Base-by-base conservation (phyloP, 53 echinoderm and acorn worm genomes). In the Actinopyga echinites region DNA sequence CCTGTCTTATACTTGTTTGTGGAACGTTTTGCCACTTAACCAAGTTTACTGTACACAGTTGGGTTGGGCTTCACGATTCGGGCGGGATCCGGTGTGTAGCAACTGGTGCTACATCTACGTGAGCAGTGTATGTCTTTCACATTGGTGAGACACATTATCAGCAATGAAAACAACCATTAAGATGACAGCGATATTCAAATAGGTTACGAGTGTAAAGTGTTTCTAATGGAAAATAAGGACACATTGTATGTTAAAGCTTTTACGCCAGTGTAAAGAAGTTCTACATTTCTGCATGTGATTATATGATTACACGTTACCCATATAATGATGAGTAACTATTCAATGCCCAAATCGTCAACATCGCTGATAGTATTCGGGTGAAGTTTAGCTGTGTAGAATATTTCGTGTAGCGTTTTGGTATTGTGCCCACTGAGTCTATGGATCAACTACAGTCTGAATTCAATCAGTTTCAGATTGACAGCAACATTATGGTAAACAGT, bases 231-330 rank as follows among this genome's bases (percentile, higher is more conserved):
- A 74, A 53, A 86, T 35, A 77, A 86, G 58, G 86, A 86, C 31
- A 35, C 28, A 19, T 21, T 86, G 25, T 40, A 86, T 75, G 58
- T 58, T 30, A 30, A 7, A 36, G 86, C 22, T 1, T 86, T 31
- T 86, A 74, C 65, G 78, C 20, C 6, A 61, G 79, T 79, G 79
- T 86, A 17, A 79, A 74, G 57, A 82, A 65, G 6, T 87, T 81
- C 25, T 81, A 68, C 43, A 37, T 69, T 37, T 30, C 64, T 37
- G 52, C 69, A 81, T 40, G 83, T 83, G 63, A 44, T 17, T 87
- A 87, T 60, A 87, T 87, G 88, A 83, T 83, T n/a, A 28, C 56
- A 28, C 33, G 73, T 63, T 87, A 87, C 34, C 88, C 88, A 21
- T 87, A 56, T 37, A 32, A 87, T 57, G 83, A 87, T 87, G 87